phyloP scores from a whole-genome alignment of 2,113 vertebrate species.

The Prionailurus bengalensis region DNA sequence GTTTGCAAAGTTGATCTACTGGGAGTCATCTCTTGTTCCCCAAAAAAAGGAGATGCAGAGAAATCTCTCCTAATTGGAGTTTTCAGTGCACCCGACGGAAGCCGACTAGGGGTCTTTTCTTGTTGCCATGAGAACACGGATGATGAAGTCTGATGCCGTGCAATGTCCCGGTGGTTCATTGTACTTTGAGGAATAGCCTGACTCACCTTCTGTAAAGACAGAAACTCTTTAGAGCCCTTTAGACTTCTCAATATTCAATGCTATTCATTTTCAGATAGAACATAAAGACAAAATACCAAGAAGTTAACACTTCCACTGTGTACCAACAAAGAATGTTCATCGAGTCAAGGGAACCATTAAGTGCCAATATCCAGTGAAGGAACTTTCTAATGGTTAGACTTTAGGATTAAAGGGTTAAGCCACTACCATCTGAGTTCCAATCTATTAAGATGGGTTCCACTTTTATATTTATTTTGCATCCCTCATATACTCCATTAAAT shows the following conservation, averaged over 20 bases:
- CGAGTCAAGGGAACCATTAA: not conserved
- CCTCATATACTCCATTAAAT: not conserved
- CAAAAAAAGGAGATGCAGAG: conserved; percentile 80
- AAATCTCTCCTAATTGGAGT: conserved; percentile 89
- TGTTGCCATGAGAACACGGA: conserved; percentile 96
- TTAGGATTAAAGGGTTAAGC: not conserved
- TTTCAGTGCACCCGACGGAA: conserved; percentile 85
- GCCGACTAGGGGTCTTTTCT: conserved; percentile 86
- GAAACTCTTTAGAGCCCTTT: not conserved
- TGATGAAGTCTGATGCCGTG: conserved; percentile 93
- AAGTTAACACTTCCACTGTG: not conserved
- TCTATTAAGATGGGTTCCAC: not conserved
- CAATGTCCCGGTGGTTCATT: conserved; percentile 93
- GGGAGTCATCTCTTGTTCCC: conserved; percentile 89
- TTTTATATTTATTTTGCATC: not conserved
- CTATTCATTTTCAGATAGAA: conserved; percentile 42
- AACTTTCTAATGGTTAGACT: not conserved
- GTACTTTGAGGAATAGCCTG: conserved; percentile 84
- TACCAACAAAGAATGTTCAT: not conserved
- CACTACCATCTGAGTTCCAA: not conserved
- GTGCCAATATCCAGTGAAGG: not conserved
- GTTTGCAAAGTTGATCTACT: conserved; percentile 78
- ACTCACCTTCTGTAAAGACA: conserved; percentile 87
- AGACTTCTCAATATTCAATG: not conserved
- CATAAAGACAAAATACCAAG: not conserved